Conservation (phyloP, 2,888 invertebrate species). For the Drosophila basisetae region DNA sequence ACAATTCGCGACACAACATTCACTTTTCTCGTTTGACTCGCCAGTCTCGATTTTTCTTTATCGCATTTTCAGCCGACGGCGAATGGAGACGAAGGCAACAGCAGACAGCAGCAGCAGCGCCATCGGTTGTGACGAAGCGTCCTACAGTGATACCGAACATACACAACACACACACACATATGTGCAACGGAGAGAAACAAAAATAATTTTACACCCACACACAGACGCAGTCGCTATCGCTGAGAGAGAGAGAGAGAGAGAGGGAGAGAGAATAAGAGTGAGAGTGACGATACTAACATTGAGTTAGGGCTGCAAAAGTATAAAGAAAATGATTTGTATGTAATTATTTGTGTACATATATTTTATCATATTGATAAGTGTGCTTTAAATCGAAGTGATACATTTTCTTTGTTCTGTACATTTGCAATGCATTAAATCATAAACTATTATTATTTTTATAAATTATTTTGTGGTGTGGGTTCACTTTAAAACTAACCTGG, state of each 20-base stretch:
- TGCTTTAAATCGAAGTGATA: neutral
- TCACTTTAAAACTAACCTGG: constrained; percentile 45
- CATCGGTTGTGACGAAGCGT: constrained; percentile 41
- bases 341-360: neutral
- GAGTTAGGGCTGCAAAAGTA: constrained; percentile 10
- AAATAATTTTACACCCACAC: constrained; percentile 8
- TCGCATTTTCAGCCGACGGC: constrained; percentile 67
- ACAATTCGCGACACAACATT: constrained; percentile 74
- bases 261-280: constrained; percentile 7
- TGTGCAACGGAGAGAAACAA: neutral
- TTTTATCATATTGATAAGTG: neutral
- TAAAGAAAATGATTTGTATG: neutral
- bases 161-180: constrained; percentile 16
- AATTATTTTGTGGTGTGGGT: constrained; percentile 1
- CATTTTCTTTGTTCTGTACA: neutral
- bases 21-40: constrained; percentile 78
- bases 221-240: constrained; percentile 7
- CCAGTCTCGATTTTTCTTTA: constrained; percentile 80
- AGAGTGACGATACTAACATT: constrained; percentile 2
- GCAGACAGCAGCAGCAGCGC: constrained; percentile 6
- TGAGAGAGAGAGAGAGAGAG: constrained; percentile 15
- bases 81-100: constrained; percentile 20
- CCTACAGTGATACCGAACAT: constrained; percentile 56
- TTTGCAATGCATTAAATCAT: neutral
- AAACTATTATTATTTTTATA: neutral